Conservation (phyloP, 2,797 vertebrate species). For the Urocyon cinereoargenteus region DNA sequence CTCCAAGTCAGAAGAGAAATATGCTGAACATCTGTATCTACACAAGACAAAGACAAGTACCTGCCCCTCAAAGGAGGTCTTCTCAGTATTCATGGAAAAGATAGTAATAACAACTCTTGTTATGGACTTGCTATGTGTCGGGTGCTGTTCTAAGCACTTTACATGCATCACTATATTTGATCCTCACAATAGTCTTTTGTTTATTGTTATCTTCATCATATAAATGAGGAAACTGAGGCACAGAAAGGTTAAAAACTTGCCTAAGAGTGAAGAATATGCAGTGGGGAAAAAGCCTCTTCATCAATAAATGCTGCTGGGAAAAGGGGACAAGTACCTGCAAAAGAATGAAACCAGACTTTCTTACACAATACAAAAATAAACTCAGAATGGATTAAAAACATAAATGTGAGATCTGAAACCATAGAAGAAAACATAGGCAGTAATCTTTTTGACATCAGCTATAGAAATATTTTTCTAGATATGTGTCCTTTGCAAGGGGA, state of each 20-base stretch:
- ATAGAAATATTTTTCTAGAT: background rate
- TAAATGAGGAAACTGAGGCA: background rate
- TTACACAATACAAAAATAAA: background rate
- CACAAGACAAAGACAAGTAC: background rate
- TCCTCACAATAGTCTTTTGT: background rate
- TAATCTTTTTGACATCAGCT: background rate
- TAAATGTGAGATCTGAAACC: background rate
- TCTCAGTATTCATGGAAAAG: background rate
- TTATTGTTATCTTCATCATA: background rate
- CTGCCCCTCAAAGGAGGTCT: background rate
- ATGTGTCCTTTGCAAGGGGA: background rate
- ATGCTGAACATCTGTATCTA: background rate
- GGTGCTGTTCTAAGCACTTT: background rate
- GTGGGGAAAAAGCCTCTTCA: background rate
- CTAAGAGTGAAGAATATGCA: background rate
- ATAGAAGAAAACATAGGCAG: background rate
- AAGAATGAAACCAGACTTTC: background rate
- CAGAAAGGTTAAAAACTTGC: background rate
- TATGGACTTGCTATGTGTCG: background rate
- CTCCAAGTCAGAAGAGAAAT: background rate
- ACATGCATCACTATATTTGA: background rate
- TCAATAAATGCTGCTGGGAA: background rate
- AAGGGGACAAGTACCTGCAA: background rate
- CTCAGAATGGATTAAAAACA: background rate
- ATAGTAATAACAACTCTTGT: background rate